Conservation (phyloP, 2,888 invertebrate genomes). For the Eupithecia tripunctaria region DNA sequence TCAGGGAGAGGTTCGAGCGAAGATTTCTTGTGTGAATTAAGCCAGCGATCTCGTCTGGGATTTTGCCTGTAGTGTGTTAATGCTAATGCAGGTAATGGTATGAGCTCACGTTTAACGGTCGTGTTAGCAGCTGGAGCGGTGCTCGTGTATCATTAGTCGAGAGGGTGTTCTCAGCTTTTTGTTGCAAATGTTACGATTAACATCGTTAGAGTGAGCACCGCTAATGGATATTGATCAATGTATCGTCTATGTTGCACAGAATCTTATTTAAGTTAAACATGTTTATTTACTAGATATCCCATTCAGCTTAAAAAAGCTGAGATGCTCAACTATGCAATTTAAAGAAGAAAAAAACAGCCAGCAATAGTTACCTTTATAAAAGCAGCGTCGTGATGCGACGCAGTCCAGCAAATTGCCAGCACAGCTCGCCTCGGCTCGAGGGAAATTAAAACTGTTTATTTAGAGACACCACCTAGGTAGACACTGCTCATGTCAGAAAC, state of each 20-base stretch:
- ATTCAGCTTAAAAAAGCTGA: background rate
- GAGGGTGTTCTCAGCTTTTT: slow-evolving; percentile 26
- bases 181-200: slow-evolving; percentile 19
- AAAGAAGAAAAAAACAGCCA: slow-evolving; percentile 10
- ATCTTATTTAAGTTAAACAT: background rate
- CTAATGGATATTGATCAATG: slow-evolving; percentile 12
- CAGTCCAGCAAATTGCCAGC: slow-evolving; percentile 60
- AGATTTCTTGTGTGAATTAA: slow-evolving; percentile 71
- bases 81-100: slow-evolving; percentile 54
- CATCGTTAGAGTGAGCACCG: slow-evolving; percentile 4
- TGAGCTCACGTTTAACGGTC: slow-evolving; percentile 46
- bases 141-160: slow-evolving; percentile 34
- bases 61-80: slow-evolving; percentile 54
- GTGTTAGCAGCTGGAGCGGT: slow-evolving; percentile 44
- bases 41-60: slow-evolving; percentile 56
- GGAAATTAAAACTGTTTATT: slow-evolving; percentile 74
- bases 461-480: slow-evolving; percentile 50
- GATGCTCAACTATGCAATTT: slow-evolving; percentile 10
- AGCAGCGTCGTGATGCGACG: slow-evolving; percentile 63
- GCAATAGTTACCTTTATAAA: slow-evolving; percentile 55
- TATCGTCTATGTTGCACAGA: background rate
- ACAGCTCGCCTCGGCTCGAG: slow-evolving; percentile 59
- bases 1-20: slow-evolving; percentile 61
- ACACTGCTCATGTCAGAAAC: slow-evolving; percentile 52
- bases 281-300: background rate